Conservation (phyloP, 2,888 invertebrate species). For the Toxonevra muliebris region DNA sequence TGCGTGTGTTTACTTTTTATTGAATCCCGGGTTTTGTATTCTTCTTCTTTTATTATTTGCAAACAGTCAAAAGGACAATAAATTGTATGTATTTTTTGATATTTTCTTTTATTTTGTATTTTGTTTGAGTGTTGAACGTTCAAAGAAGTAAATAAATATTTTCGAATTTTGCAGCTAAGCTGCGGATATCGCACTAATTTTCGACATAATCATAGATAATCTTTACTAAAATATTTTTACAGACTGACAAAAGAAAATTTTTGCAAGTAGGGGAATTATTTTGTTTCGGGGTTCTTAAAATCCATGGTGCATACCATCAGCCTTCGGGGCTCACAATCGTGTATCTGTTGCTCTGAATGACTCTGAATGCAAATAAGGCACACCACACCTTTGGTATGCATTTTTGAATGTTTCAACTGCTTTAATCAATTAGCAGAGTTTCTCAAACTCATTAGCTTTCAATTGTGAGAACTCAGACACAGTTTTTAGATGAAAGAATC, state of each 20-base stretch:
- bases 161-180: neutral
- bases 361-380: no score
- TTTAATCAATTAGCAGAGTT: conserved; percentile 15
- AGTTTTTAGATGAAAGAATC: no score
- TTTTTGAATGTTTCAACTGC: conserved; percentile 30
- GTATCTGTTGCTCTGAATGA: conserved; percentile 28
- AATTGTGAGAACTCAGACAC: no score
- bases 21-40: neutral
- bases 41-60: neutral
- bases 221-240: conserved; percentile 45
- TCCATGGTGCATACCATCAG: neutral
- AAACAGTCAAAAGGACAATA: conserved; percentile 34
- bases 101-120: neutral
- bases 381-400: no score
- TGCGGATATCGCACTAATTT: conserved; percentile 41
- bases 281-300: neutral
- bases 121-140: neutral
- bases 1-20: conserved; percentile 7
- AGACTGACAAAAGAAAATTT: no score
- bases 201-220: conserved; percentile 50
- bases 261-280: neutral
- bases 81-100: neutral
- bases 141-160: neutral
- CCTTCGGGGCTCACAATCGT: conserved; percentile 3
- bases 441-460: no score